Evolutionary conservation across 2,113 vertebrate genomes (phyloP).

Genomic region (Triplophysa tibetana): DNA sequence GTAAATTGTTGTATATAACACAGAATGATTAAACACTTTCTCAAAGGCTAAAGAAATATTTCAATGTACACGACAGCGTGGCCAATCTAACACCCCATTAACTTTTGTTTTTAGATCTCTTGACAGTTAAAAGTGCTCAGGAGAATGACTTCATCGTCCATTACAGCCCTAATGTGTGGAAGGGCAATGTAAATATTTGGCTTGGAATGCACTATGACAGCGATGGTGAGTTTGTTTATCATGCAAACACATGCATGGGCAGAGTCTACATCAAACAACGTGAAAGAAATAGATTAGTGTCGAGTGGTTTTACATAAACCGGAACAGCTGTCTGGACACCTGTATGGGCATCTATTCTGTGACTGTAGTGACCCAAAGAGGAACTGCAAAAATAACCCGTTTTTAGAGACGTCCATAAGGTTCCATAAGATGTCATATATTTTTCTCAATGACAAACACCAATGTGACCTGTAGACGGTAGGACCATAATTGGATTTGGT

Average conservation of each 20-base stretch:
- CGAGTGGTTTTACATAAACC: no score
- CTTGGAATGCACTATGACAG: conserved; percentile 73
- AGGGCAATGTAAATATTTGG: conserved; percentile 69
- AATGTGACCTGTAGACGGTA: not conserved
- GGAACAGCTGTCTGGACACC: no score
- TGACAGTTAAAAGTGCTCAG: conserved; percentile 66
- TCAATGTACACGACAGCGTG: not conserved
- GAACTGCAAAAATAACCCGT: not conserved
- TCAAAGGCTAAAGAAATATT: no score
- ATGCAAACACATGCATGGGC: not conserved
- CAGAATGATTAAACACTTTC: not conserved
- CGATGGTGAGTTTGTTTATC: conserved; percentile 60
- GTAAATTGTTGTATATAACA: not conserved
- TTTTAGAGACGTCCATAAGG: not conserved
- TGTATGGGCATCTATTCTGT: conserved; percentile 4
- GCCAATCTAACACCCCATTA: not conserved
- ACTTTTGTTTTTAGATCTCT: conserved; percentile 61
- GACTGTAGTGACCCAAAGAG: not conserved
- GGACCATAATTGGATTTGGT: conserved; percentile 3
- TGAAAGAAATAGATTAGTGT: no score
- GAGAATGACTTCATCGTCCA: conserved; percentile 70
- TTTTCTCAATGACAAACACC: not conserved
- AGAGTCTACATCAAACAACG: no score
- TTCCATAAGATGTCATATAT: not conserved
- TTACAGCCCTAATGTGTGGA: conserved; percentile 72